Base-by-base conservation (phyloP, 1,140 invertebrate genomes). In the Telenomus remus region DNA sequence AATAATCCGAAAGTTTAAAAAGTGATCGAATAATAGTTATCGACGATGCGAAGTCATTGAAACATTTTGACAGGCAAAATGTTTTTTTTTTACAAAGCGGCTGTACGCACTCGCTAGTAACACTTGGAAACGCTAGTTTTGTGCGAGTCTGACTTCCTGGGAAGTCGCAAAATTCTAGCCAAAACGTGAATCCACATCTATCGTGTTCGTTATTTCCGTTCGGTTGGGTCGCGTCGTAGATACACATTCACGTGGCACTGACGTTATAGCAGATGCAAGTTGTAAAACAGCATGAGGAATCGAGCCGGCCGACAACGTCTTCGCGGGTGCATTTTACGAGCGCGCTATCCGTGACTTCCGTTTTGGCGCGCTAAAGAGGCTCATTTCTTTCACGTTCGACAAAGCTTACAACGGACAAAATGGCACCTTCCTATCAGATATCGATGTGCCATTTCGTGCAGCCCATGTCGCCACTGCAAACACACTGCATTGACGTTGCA, bases 151-250 rank as follows among this genome's bases (percentile, higher is more conserved):
- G 76, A 80, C 82, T 81, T 81, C 78, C 80, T 79, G 76, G 72
- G 79, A 79, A 86, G 85, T 27, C 19, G 19, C 19, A 27, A n/a
- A n/a, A 27, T 27, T 6, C 19, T 27, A 6, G 84, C 79, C 86
- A 86, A 88, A 86, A 85, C 72, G 44, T 39, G 87, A 85, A 88
- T 88, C 2, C 81, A 60, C 78, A 79, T 82, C 81, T 76, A 80
- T 78, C 81, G 78, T 72, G 87, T 87, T 82, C 79, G 83, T 85
- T 83, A 79, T 78, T 86, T 87, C 81, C 83, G 79, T 78, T 80
- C 64, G 79, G 72, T 71, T 82, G 83, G 76, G 57, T 80, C 72
- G 76, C 42, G 70, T 69, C 39, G 63, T 51, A 54, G 66, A 70
- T 65, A 14, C 16, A 49, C 46, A 57, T 63, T 63, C 51, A 53